Base-by-base conservation (phyloP, 1,140 invertebrate species). In the Trichonephila clavipes region DNA sequence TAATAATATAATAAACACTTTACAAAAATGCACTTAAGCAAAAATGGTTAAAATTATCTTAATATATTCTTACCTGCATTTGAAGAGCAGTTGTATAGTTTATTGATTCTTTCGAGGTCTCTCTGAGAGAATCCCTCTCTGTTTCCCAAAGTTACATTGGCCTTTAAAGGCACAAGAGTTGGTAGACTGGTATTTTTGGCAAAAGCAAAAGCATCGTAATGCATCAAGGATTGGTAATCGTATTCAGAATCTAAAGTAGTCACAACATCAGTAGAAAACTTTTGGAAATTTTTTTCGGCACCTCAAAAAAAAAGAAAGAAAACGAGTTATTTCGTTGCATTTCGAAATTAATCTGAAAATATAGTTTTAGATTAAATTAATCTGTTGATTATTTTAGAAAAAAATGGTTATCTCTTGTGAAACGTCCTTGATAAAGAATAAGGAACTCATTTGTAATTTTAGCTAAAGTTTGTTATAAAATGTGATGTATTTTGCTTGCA, bases 21-120 rank as follows among this genome's bases (percentile, higher is more conserved):
- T 0, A 51, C 51, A 51, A 51, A 51, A 51, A 40, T 40, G 4
- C 1, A 51, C 51, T 5, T 12, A 51, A 51, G 10, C 10, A 51
- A 12, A 51, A 51, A 51, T 51, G 7, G 0, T 51, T 12, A 51
- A 51, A 51, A 51, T 10, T 51, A 10, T 51, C 51, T 51, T 51
- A 82, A 6, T 18, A 1, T 18, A 16, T 6, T 10, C 44, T n/a
- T 51, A 58, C 44, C 44, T 59, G 2, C 7, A 12, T 14, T 12
- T 6, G 44, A 21, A 2, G 3, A 93, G 95, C 95, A 91, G 94
- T 95, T 95, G 94, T 97, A 96, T n/a, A 96, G 95, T 64, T 95
- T 96, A 93, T 96, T 96, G 77, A 96, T 95, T 93, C 96, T 96
- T 10, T 94, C 62, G 28, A 96, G 91, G 94, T 96, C 96, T 19